Conservation (phyloP, 1,140 invertebrate genomes). For the Manduca sexta region DNA sequence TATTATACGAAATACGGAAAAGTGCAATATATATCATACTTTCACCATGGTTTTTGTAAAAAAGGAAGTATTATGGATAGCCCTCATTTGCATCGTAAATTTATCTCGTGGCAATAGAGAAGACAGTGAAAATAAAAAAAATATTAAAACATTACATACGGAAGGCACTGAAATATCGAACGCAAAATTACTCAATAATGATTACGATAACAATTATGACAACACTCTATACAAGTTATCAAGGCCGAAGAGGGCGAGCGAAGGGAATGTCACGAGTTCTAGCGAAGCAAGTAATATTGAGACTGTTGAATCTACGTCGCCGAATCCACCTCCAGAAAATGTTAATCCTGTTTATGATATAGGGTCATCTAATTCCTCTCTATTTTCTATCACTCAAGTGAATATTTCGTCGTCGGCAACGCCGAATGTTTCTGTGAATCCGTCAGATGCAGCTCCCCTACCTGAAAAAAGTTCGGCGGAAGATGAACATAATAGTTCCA, state of each 20-base stretch:
- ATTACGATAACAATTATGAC: not conserved
- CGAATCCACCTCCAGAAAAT: slow-evolving; percentile 41
- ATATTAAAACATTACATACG: not conserved
- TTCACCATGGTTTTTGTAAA: slow-evolving; percentile 14
- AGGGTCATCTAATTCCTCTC: slow-evolving; percentile 40
- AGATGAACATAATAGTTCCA: slow-evolving; percentile 96
- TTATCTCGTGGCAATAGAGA: slow-evolving; percentile 7
- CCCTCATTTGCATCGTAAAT: slow-evolving; percentile 12
- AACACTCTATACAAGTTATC: slow-evolving; percentile 15
- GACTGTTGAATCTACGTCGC: slow-evolving; percentile 23
- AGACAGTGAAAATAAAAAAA: slow-evolving; percentile 7
- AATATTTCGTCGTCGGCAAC: slow-evolving; percentile 46
- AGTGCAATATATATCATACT: no score
- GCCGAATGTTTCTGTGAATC: slow-evolving; percentile 71
- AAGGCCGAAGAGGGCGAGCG: slow-evolving; percentile 45
- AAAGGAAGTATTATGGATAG: slow-evolving; percentile 20
- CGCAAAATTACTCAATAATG: not conserved
- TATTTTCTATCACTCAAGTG: slow-evolving; percentile 35
- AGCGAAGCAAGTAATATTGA: slow-evolving; percentile 36
- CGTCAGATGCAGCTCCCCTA: slow-evolving; percentile 78
- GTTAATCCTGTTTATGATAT: slow-evolving; percentile 40
- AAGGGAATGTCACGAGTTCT: slow-evolving; percentile 33
- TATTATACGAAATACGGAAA: no score
- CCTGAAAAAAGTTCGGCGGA: slow-evolving; percentile 92
- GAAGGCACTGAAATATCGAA: not conserved